phyloP scores from a whole-genome alignment of 1,140 invertebrate species.

The Homarus americanus region DNA sequence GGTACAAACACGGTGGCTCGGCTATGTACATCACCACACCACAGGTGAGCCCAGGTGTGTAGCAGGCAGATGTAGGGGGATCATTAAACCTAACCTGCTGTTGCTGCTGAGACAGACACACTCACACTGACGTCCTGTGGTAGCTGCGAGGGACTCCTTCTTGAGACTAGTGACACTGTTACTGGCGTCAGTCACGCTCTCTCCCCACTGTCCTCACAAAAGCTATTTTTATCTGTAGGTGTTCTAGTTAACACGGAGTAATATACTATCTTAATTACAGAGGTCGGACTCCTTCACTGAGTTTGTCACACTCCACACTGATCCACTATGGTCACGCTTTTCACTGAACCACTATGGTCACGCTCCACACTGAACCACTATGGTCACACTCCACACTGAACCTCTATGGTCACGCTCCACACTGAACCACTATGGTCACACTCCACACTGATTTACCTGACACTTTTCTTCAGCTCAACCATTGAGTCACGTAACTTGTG shows the following conservation, averaged over 20 bases:
- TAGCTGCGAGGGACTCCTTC: neutral
- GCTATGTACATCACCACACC: slow-evolving; percentile 47
- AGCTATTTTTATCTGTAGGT: neutral
- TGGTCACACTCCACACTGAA: neutral
- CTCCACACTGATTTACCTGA: neutral
- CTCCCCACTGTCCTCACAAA: neutral
- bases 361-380: too few species aligned
- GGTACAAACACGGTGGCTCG: slow-evolving; percentile 40
- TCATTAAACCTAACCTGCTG: neutral
- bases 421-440: neutral
- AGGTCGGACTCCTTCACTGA: neutral
- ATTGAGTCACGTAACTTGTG: neutral
- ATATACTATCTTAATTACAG: neutral
- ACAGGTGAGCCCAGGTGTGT: neutral
- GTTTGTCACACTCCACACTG: neutral
- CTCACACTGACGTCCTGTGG: neutral
- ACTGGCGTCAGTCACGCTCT: neutral
- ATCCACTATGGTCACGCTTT: too few species aligned
- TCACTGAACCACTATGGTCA: too few species aligned
- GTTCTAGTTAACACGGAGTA: neutral
- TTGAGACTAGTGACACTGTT: neutral
- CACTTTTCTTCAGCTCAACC: neutral
- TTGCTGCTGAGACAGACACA: neutral
- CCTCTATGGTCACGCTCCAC: neutral
- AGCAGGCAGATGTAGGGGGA: neutral